Conservation (phyloP, 2,888 invertebrate species). For the Teleogryllus oceanicus region DNA sequence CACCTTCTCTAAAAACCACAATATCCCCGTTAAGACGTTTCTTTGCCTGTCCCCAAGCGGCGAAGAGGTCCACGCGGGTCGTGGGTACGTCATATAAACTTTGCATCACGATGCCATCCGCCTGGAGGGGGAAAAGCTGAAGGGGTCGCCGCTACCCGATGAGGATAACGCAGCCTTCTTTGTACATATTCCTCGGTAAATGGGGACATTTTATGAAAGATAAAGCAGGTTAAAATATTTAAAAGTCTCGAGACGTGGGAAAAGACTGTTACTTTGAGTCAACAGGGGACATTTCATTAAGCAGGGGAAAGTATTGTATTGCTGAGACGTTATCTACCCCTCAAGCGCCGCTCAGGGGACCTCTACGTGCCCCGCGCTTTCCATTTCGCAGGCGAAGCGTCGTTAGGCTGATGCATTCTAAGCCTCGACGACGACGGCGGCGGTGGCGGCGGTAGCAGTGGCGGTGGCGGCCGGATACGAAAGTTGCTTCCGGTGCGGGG, state of each 20-base stretch:
- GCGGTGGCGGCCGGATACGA: too few species aligned
- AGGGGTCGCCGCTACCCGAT: background rate
- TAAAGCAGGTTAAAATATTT: conserved; percentile 18
- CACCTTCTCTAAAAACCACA: background rate
- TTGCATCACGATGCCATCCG: background rate
- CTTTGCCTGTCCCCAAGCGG: background rate
- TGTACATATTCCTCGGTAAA: background rate
- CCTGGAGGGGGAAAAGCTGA: background rate
- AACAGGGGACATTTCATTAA: conserved; percentile 18
- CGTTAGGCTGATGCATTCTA: background rate
- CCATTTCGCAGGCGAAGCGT: background rate
- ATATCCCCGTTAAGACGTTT: background rate
- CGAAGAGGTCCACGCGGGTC: background rate
- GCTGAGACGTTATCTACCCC: background rate
- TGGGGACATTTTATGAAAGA: conserved; percentile 4
- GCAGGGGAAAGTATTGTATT: conserved; percentile 3
- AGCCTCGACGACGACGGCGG: background rate
- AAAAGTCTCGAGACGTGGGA: background rate
- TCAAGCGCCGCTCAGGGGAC: background rate
- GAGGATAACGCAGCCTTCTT: background rate
- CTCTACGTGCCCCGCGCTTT: background rate
- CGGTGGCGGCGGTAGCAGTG: background rate
- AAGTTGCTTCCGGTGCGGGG: too few species aligned
- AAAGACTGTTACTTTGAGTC: background rate
- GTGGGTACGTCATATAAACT: background rate